phyloP scores from a whole-genome alignment of 1,140 invertebrate genomes.

The Camponotus pennsylvanicus region DNA sequence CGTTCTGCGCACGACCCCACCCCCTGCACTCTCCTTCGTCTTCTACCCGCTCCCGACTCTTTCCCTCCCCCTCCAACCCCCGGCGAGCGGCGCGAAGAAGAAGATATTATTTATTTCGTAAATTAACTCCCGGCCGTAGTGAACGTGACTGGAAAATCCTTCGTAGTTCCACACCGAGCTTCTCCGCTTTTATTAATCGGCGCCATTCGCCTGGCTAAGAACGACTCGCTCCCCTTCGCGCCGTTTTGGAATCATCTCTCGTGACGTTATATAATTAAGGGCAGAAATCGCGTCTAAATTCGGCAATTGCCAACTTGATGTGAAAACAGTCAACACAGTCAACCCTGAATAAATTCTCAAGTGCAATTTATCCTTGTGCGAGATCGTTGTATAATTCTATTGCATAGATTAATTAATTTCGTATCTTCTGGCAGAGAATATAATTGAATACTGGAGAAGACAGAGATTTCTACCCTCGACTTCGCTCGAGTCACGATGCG shows the following conservation, averaged over 20 bases:
- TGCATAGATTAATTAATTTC: background rate
- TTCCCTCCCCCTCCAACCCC: constrained; percentile 5
- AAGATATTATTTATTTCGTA: constrained; percentile 87
- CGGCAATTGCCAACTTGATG: background rate
- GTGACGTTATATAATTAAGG: constrained; percentile 31
- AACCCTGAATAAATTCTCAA: background rate
- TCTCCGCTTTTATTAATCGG: constrained; percentile 77
- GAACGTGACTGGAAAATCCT: constrained; percentile 78
- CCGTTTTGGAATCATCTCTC: background rate
- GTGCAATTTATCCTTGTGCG: background rate
- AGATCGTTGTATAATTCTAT: background rate
- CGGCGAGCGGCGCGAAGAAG: constrained; percentile 75
- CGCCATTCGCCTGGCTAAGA: constrained; percentile 75
- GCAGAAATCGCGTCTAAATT: background rate
- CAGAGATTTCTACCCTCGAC: background rate
- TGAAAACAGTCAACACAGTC: background rate
- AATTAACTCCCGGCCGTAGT: constrained; percentile 82
- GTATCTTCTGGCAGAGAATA: background rate
- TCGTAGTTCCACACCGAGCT: constrained; percentile 66
- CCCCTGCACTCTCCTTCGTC: constrained; percentile 47
- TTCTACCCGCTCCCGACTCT: constrained; percentile 63
- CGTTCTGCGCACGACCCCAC: constrained; percentile 31
- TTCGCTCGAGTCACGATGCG: too few species aligned
- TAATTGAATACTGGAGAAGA: background rate
- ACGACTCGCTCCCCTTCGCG: constrained; percentile 57